Evolutionary conservation across 1,140 invertebrate genomes (phyloP).

Genomic region (Leptestheria dahalacensis): DNA sequence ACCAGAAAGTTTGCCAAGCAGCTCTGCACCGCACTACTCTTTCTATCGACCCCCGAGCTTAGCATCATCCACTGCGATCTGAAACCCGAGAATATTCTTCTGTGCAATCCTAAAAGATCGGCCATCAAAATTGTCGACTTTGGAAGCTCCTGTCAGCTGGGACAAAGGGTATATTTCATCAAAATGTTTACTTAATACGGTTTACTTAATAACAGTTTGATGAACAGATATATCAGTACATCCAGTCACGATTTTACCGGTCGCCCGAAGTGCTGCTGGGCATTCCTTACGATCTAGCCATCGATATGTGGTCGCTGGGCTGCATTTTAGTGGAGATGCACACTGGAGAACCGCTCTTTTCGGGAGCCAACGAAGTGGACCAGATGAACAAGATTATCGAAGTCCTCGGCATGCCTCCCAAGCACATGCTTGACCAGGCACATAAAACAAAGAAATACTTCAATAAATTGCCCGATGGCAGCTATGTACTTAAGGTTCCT

Average conservation of each 20-base stretch:
- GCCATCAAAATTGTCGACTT: conserved; percentile 99
- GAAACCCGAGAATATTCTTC: conserved; percentile 98
- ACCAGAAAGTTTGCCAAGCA: conserved; percentile 99
- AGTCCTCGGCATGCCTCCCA: conserved; percentile 92
- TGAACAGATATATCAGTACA: conserved; percentile 99
- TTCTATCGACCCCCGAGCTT: conserved; percentile 94
- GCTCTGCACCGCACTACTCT: conserved; percentile 92
- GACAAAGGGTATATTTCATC: conserved; percentile 68
- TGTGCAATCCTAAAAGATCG: conserved; percentile 97
- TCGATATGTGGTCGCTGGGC: conserved; percentile 95
- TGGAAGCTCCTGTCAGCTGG: conserved; percentile 95
- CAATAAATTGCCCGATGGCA: conserved; percentile 76
- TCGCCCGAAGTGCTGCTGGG: conserved; percentile 89
- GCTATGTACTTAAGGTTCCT: conserved; percentile 81
- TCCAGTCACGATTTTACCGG: conserved; percentile 98
- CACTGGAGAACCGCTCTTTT: conserved; percentile 96
- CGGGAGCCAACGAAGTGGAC: conserved; percentile 96
- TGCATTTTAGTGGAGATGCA: conserved; percentile 99
- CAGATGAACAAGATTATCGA: conserved; percentile 99
- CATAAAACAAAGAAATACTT: conserved; percentile 96
- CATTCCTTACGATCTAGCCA: conserved; percentile 83
- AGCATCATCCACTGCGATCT: conserved; percentile 99
- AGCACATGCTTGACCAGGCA: conserved; percentile 83
- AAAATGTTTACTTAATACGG: not conserved
- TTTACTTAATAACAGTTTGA: too few relatives aligned